phyloP scores from a whole-genome alignment of 1,140 invertebrate genomes.

The Xylocopa sonorina region DNA sequence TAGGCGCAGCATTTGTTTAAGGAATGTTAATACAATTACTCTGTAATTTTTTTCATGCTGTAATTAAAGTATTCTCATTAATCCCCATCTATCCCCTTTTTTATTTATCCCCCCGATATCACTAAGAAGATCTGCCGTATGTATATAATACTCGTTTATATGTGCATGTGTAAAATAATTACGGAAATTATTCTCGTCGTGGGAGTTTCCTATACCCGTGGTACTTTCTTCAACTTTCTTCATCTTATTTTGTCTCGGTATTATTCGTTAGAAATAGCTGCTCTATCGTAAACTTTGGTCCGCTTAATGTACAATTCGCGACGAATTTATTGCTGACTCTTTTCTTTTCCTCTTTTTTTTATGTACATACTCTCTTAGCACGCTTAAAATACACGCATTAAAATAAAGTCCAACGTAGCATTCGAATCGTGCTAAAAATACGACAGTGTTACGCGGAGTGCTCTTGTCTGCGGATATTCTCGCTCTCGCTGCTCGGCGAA shows the following conservation, averaged over 20 bases:
- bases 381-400: conserved; percentile 21
- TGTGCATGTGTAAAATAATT: conserved; percentile 1
- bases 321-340: not conserved
- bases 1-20: conserved; percentile 75
- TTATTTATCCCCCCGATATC: conserved; percentile 37
- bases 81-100: conserved; percentile 62
- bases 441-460: conserved; percentile 36
- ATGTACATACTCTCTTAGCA: not conserved
- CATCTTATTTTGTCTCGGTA: not conserved
- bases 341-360: not conserved
- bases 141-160: not conserved
- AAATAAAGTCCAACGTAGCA: conserved; percentile 31
- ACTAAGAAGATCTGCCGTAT: not conserved
- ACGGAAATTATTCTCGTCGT: not conserved
- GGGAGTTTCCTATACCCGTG: no score
- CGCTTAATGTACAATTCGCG: no score
- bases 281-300: not conserved
- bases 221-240: no score
- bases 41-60: conserved; percentile 73
- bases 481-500: not conserved
- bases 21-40: conserved; percentile 77
- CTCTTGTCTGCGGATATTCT: conserved; percentile 37
- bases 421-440: conserved; percentile 40
- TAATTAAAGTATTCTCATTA: conserved; percentile 75
- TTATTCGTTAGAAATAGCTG: no score